Conservation (phyloP, 23 tunicate genomes). For the Corella eumyota region DNA sequence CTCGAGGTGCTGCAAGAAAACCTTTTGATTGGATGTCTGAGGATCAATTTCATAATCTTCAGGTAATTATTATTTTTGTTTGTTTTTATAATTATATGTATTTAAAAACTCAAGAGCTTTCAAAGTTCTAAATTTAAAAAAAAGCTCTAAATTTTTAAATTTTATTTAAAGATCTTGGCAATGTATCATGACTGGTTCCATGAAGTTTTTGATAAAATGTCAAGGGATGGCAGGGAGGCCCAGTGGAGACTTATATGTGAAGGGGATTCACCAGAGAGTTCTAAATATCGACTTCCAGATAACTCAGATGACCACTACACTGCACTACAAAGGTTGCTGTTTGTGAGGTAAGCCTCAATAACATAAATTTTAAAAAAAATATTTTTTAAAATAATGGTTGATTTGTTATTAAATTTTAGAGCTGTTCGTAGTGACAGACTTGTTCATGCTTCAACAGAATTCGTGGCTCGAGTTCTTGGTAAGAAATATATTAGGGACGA, state of each 20-base stretch:
- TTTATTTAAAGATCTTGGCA: slow-evolving; percentile 75
- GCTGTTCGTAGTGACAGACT: slow-evolving; percentile 63
- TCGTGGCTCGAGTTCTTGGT: slow-evolving; percentile 52
- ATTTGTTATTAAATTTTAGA: too few species aligned
- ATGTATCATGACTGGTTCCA: slow-evolving; percentile 80
- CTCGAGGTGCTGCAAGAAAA: slow-evolving; percentile 71
- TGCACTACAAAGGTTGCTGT: slow-evolving; percentile 70
- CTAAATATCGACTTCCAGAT: slow-evolving; percentile 67
- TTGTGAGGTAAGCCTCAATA: slow-evolving; percentile 72
- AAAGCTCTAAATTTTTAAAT: too few species aligned
- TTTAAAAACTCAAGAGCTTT: neutral
- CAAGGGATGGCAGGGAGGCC: slow-evolving; percentile 73
- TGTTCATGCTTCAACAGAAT: slow-evolving; percentile 73
- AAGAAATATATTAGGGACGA: slow-evolving; percentile 56
- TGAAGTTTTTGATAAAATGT: slow-evolving; percentile 77
- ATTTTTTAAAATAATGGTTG: too few species aligned
- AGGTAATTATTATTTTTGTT: slow-evolving; percentile 15
- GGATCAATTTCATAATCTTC: slow-evolving; percentile 66
- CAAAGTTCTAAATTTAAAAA: too few species aligned
- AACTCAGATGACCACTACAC: slow-evolving; percentile 80
- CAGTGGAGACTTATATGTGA: slow-evolving; percentile 90
- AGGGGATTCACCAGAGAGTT: slow-evolving; percentile 68
- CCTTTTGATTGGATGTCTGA: slow-evolving; percentile 93
- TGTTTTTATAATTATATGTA: neutral
- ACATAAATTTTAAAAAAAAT: too few species aligned